Evolutionary conservation across 2,888 invertebrate species (phyloP).

Genomic region (Euzophera pinguis): DNA sequence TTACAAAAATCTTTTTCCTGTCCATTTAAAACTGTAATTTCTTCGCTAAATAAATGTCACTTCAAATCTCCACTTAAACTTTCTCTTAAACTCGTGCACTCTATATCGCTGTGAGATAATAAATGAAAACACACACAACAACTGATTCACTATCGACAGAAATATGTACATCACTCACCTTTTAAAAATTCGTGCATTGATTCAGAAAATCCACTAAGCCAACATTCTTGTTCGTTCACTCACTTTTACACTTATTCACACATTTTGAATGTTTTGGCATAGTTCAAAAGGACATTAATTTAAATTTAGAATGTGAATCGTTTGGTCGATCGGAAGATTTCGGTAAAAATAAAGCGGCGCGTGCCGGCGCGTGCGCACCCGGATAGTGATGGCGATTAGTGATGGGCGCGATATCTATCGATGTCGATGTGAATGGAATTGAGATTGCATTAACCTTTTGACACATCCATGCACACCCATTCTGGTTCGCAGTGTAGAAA

Average conservation of each 20-base stretch:
- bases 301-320: constrained; percentile 30
- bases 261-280: neutral
- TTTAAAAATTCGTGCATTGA: constrained; percentile 2
- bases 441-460: too few species aligned
- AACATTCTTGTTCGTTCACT: constrained; percentile 2
- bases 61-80: neutral
- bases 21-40: too few species aligned
- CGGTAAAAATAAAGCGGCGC: constrained; percentile 45
- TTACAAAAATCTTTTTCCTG: too few species aligned
- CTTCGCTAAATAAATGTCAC: too few species aligned
- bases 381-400: constrained; percentile 16
- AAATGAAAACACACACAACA: neutral
- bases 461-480: too few species aligned
- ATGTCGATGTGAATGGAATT: too few species aligned
- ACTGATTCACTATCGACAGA: constrained; percentile 11
- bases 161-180: constrained; percentile 13
- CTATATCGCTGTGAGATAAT: neutral
- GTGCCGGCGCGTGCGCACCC: constrained; percentile 39
- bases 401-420: neutral
- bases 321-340: constrained; percentile 43
- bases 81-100: neutral
- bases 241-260: constrained; percentile 6
- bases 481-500: too few species aligned
- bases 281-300: neutral
- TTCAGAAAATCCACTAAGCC: constrained; percentile 3